A percentile compares a stretch with the other conserved stretches of the same genome.
Conservation (phyloP, 2,113 vertebrate genomes). For the Corythornis madagascariensis region DNA sequence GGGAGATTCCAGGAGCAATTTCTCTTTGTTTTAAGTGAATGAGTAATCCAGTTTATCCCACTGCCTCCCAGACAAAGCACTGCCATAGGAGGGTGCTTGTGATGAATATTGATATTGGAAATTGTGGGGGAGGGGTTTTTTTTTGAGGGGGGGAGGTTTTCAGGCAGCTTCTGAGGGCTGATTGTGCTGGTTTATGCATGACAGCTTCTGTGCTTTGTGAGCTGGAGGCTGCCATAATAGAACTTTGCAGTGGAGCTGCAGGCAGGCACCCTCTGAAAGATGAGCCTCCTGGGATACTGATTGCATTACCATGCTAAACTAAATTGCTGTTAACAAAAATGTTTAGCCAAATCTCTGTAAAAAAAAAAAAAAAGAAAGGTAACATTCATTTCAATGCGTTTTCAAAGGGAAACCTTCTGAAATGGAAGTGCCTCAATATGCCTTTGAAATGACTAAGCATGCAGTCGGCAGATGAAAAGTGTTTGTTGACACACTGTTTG, state of each 20-base stretch:
- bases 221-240: not conserved
- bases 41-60: slow-evolving; percentile 47
- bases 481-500: not conserved
- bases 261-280: slow-evolving; percentile 15
- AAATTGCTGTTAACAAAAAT: slow-evolving; percentile 51
- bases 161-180: not conserved
- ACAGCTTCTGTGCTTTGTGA: not conserved
- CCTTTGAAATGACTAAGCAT: not conserved
- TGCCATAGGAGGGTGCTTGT: slow-evolving; percentile 18
- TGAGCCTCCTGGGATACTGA: slow-evolving; percentile 8
- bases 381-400: not conserved
- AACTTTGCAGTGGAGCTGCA: slow-evolving; percentile 17
- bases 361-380: not conserved
- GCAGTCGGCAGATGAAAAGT: not conserved
- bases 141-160: not conserved
- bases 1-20: not conserved
- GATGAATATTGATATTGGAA: slow-evolving; percentile 23
- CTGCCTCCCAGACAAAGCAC: slow-evolving; percentile 62
- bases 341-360: not conserved
- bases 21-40: slow-evolving; percentile 70
- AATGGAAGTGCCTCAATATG: not conserved
- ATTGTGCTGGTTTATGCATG: not conserved
- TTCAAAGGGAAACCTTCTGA: slow-evolving; percentile 6
- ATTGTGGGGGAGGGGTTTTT: not conserved
- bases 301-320: slow-evolving; percentile 42